Evolutionary conservation across 2,888 invertebrate species (phyloP).

Genomic region (Acanthopleura granulata): DNA sequence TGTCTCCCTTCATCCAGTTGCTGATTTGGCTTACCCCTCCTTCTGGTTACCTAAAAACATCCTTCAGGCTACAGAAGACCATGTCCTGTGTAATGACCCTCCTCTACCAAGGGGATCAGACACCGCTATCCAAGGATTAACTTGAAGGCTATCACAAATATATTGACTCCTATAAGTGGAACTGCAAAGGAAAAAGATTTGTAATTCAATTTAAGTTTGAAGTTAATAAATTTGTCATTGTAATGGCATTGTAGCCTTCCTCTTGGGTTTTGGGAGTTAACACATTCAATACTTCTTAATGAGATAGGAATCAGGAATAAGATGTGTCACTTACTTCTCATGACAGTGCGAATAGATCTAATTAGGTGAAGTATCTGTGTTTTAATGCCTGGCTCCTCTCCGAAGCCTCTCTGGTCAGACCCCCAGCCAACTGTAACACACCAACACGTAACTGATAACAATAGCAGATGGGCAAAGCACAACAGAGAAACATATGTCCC

Average conservation of each 20-base stretch:
- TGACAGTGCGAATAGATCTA: conserved; percentile 95
- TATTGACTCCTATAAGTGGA: conserved; percentile 92
- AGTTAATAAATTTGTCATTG: too few species aligned
- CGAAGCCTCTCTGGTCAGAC: conserved; percentile 84
- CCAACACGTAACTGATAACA: neutral
- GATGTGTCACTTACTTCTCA: conserved; percentile 83
- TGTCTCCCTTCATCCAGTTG: too few species aligned
- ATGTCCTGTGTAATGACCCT: too few species aligned
- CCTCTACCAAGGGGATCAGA: neutral
- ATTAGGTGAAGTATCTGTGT: conserved; percentile 91
- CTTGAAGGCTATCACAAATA: conserved; percentile 88
- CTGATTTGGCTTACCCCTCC: too few species aligned
- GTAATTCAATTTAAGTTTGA: too few species aligned
- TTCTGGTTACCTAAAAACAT: too few species aligned
- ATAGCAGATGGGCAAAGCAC: too few species aligned
- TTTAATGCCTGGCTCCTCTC: conserved; percentile 84
- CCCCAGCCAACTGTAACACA: conserved; percentile 89
- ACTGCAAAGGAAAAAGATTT: conserved; percentile 85
- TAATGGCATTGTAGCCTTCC: too few species aligned
- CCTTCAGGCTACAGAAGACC: too few species aligned
- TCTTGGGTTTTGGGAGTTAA: too few species aligned
- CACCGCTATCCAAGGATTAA: conserved; percentile 82
- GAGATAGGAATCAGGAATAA: neutral
- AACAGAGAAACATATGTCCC: too few species aligned
- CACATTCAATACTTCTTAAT: neutral